phyloP scores from a whole-genome alignment of 92 coral and sea anemone genomes.

The Zoanthus sansibaricus region DNA sequence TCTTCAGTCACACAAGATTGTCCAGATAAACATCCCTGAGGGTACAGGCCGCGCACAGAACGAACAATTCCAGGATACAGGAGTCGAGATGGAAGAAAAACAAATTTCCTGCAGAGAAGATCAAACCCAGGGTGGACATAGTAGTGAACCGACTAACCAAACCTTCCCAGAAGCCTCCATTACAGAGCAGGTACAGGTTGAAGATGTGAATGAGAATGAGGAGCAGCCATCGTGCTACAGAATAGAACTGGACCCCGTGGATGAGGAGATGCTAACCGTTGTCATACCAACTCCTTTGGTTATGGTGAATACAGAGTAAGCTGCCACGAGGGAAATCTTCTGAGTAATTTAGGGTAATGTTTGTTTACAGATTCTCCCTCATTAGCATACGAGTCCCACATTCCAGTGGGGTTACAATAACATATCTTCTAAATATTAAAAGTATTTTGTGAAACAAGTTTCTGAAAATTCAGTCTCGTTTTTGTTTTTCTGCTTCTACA shows the following conservation, averaged over 20 bases:
- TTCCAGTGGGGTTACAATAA: not conserved
- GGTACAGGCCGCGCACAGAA: not conserved
- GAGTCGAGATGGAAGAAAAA: not conserved
- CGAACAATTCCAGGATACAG: not conserved
- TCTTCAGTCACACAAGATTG: conserved; percentile 33
- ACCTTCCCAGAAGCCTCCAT: not conserved
- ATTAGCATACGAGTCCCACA: not conserved
- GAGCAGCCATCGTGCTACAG: conserved; percentile 12
- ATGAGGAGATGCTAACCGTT: conserved; percentile 35
- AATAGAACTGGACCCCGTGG: conserved; percentile 29
- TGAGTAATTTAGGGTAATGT: not conserved
- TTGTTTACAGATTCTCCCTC: not conserved
- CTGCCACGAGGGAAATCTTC: not conserved
- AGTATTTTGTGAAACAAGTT: too few relatives aligned
- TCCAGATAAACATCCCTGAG: not conserved
- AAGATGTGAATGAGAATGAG: not conserved
- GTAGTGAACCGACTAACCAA: not conserved
- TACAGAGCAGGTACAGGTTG: not conserved
- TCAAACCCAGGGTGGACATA: not conserved
- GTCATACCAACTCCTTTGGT: conserved; percentile 40
- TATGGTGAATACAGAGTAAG: conserved; percentile 36
- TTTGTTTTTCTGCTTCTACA: too few relatives aligned
- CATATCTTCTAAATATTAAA: not conserved
- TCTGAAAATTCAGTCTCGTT: too few relatives aligned
- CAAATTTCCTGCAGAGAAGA: not conserved